These are phyloP conservation scores for Amphiprion ocellaris DNA, from an alignment of 2,113 vertebrate genomes.

Conservation along the genomic window DNA sequence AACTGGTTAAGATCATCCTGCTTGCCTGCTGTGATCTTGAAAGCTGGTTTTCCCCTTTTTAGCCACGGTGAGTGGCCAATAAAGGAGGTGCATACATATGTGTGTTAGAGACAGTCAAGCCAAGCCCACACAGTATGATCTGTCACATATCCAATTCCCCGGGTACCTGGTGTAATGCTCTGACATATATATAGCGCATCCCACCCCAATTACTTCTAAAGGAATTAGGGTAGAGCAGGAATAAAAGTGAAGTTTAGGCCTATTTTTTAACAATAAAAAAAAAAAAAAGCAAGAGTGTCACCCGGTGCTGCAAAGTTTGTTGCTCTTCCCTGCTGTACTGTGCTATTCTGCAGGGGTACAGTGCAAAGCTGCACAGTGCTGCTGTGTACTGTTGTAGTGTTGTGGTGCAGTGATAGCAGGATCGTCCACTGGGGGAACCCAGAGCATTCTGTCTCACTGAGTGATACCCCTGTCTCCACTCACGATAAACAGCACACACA, in stretches of 20 bases:
- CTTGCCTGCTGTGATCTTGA: constrained; percentile 40
- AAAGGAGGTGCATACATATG: constrained; percentile 21
- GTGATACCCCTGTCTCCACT: constrained; percentile 87
- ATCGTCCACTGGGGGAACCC: constrained; percentile 81
- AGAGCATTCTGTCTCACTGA: constrained; percentile 86
- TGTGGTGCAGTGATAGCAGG: constrained; percentile 77
- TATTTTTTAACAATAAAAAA: constrained; percentile 60
- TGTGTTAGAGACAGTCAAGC: constrained; percentile 22
- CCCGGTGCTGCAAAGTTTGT: constrained; percentile 60
- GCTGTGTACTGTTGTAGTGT: constrained; percentile 65
- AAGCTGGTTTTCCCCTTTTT: constrained; percentile 43
- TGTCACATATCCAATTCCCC: constrained; percentile 41
- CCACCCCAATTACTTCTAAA: constrained; percentile 36
- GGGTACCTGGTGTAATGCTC: constrained; percentile 7
- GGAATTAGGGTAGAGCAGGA: constrained; percentile 45
- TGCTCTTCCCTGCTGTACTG: constrained; percentile 52
- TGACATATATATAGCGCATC: constrained; percentile 49
- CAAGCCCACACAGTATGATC: constrained; percentile 44
- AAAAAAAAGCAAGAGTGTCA: constrained; percentile 17
- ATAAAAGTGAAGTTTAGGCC: constrained; percentile 69
- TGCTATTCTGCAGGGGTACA: constrained; percentile 61
- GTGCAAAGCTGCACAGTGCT: constrained; percentile 63
- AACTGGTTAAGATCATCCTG: constrained; percentile 43
- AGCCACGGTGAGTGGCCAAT: constrained; percentile 21
- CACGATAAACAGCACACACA: constrained; percentile 83